Evolutionary conservation across 2,888 invertebrate species (phyloP).

Genomic region (Drosophila emarginata): DNA sequence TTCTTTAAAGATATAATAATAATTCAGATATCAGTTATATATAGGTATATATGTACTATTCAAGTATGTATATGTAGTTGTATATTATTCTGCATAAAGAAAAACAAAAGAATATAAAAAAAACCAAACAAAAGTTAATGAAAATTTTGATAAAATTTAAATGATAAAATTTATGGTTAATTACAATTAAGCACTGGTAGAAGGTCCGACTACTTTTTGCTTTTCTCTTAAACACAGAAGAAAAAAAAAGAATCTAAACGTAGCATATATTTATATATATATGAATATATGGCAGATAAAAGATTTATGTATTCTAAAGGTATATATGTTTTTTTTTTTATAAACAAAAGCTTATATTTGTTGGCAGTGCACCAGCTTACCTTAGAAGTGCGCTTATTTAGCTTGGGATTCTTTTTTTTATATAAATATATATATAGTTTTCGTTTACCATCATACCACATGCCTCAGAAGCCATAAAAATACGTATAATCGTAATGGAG

Average conservation of each 20-base stretch:
- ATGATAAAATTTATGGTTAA: conserved; percentile 4
- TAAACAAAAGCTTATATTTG: conserved; percentile 35
- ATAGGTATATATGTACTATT: not conserved
- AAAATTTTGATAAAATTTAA: not conserved
- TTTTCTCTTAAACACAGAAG: not conserved
- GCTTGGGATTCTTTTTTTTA: conserved; percentile 27
- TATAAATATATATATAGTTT: conserved; percentile 14
- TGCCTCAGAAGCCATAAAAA: conserved; percentile 68
- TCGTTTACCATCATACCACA: conserved; percentile 72
- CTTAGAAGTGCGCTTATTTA: conserved; percentile 67
- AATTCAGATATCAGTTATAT: conserved; percentile 19
- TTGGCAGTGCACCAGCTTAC: conserved; percentile 72
- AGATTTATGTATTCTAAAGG: not conserved
- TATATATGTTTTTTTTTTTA: conserved; percentile 6
- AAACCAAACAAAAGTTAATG: not conserved
- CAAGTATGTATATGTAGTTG: not conserved
- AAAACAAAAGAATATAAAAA: not conserved
- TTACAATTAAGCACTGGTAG: not conserved
- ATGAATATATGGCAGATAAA: not conserved
- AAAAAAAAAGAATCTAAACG: not conserved
- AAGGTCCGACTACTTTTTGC: conserved; percentile 1
- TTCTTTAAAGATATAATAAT: conserved; percentile 4
- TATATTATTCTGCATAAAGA: conserved; percentile 22
- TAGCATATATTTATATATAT: not conserved
- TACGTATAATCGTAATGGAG: conserved; percentile 27